Percentiles rank a stretch among this genome's conserved stretches.
phyloP scores from a whole-genome alignment of 2,797 vertebrate species.

The Capromys pilorides region DNA sequence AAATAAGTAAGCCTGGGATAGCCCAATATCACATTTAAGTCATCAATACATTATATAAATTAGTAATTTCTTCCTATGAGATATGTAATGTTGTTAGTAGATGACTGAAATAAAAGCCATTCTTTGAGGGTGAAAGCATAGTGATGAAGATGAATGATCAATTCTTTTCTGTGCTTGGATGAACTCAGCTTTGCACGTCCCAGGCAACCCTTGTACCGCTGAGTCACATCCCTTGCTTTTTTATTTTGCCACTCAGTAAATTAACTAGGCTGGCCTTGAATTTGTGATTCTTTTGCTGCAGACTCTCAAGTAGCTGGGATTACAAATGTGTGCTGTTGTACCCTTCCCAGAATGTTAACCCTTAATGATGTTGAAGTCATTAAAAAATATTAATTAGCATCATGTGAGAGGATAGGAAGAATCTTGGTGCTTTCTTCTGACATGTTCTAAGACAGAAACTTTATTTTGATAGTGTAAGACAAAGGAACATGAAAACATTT shows the following conservation, averaged over 20 bases:
- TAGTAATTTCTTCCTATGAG: conserved; percentile 44
- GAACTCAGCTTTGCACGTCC: not conserved
- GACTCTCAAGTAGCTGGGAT: not conserved
- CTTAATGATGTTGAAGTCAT: not conserved
- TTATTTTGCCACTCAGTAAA: not conserved
- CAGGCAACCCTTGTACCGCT: not conserved
- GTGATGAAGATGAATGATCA: not conserved
- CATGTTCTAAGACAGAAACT: conserved; percentile 37
- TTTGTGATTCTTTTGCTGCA: not conserved
- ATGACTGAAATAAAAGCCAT: not conserved
- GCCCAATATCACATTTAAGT: conserved; percentile 57
- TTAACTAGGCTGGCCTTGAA: not conserved
- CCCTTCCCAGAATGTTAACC: not conserved
- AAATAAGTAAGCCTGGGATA: conserved; percentile 23
- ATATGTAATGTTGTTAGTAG: conserved; percentile 15
- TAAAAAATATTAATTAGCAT: not conserved
- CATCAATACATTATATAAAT: conserved; percentile 50
- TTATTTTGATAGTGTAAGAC: conserved; percentile 38
- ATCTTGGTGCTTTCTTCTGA: conserved; percentile 55
- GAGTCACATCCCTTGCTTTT: not conserved
- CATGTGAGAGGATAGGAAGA: not conserved
- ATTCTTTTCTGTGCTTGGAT: not conserved
- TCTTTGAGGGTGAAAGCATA: conserved; percentile 35
- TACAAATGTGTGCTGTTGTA: not conserved
- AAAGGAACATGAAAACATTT: not conserved